phyloP scores from a whole-genome alignment of 2,888 invertebrate genomes.

The Cheilosia impressa region DNA sequence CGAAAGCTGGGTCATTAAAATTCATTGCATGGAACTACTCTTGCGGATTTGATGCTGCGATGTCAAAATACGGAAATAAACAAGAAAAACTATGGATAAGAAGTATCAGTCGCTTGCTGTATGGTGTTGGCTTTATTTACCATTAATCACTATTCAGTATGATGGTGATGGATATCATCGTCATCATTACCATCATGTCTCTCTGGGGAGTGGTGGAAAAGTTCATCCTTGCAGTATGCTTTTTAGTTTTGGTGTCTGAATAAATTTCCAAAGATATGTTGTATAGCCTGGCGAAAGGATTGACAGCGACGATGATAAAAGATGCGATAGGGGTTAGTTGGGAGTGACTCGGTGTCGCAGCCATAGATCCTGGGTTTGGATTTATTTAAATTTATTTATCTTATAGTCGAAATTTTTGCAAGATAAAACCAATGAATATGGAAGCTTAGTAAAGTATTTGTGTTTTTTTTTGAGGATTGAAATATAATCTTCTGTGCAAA shows the following conservation, averaged over 20 bases:
- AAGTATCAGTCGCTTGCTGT: not conserved
- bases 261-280: constrained; percentile 7
- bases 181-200: constrained; percentile 30
- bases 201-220: not conserved
- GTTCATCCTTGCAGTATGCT: constrained; percentile 3
- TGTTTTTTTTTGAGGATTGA: not conserved
- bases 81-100: not conserved
- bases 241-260: constrained; percentile 19
- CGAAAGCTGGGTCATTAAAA: constrained; percentile 31
- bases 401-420: not conserved
- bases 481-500: no score
- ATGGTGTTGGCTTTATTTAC: constrained; percentile 56
- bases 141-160: constrained; percentile 58
- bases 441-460: not conserved
- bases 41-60: constrained; percentile 9
- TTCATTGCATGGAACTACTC: constrained; percentile 22
- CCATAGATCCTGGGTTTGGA: not conserved
- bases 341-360: not conserved
- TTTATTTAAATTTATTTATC: constrained; percentile 18
- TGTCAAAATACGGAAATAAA: constrained; percentile 25
- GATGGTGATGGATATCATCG: constrained; percentile 43
- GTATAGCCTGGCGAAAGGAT: constrained; percentile 33
- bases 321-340: constrained; percentile 11
- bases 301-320: constrained; percentile 19
- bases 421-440: constrained; percentile 9